phyloP scores from a whole-genome alignment of 2,888 invertebrate genomes.

The Hipparchia semele region DNA sequence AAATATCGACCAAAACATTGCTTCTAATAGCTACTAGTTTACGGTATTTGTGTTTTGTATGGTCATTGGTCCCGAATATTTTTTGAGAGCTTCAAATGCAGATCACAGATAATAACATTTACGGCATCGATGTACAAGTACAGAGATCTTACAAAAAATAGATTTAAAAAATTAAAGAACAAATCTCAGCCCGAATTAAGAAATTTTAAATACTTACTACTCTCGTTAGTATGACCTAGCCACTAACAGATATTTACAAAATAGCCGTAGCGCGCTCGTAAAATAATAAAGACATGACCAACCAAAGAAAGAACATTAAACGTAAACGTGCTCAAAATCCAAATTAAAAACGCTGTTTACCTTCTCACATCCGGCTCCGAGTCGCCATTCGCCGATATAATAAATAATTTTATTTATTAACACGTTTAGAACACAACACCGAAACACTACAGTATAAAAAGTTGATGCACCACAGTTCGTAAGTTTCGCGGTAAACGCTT shows the following conservation, averaged over 20 bases:
- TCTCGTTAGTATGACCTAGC: background rate
- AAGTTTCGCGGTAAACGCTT: conserved; percentile 41
- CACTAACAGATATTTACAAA: conserved; percentile 19
- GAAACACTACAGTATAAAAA: conserved; percentile 42
- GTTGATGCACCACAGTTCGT: conserved; percentile 44
- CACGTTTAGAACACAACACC: conserved; percentile 48
- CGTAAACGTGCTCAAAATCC: conserved; percentile 45
- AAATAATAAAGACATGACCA: conserved; percentile 12
- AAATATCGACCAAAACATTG: conserved; percentile 5
- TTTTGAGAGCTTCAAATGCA: background rate
- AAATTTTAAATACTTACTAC: background rate
- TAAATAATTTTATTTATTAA: conserved; percentile 27
- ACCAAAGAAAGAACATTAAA: conserved; percentile 7
- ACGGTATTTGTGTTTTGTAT: background rate
- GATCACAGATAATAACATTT: no score
- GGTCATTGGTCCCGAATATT: background rate
- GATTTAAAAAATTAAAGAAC: background rate
- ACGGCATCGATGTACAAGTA: no score
- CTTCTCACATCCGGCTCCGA: conserved; percentile 20
- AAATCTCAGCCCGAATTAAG: no score
- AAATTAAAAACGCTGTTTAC: conserved; percentile 35
- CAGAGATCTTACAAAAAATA: background rate
- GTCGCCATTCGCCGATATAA: background rate
- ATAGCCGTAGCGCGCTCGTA: conserved; percentile 4
- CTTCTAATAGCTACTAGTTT: background rate